Conservation (phyloP, 1,140 invertebrate genomes). For the Augochlora pura region DNA sequence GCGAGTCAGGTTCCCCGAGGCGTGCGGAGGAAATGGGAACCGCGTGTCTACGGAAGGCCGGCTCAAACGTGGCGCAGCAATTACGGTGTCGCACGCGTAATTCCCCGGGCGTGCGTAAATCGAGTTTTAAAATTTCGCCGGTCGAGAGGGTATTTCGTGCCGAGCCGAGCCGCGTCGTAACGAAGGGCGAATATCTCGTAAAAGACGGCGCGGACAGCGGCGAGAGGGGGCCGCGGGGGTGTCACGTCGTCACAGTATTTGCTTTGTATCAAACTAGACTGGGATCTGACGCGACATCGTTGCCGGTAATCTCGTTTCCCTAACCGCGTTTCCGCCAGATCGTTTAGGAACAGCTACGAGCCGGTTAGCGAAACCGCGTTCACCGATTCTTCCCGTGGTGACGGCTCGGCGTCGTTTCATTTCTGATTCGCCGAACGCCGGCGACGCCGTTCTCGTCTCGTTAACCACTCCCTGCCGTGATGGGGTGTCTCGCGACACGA, state of each 20-base stretch:
- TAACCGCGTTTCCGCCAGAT: slow-evolving; percentile 25
- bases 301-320: slow-evolving; percentile 26
- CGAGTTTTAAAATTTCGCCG: not conserved
- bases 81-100: not conserved
- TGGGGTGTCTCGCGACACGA: no score
- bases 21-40: no score
- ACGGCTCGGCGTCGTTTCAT: no score
- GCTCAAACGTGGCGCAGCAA: not conserved
- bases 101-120: not conserved
- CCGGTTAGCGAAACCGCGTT: slow-evolving; percentile 4
- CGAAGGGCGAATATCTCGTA: slow-evolving; percentile 4
- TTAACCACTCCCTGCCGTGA: no score
- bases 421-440: no score
- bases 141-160: not conserved
- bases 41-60: no score
- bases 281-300: not conserved
- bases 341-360: slow-evolving; percentile 12
- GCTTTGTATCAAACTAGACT: slow-evolving; percentile 4
- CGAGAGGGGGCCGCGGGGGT: no score
- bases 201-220: not conserved
- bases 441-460: not conserved
- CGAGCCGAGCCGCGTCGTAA: slow-evolving; percentile 7
- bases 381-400: not conserved
- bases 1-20: no score
- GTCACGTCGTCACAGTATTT: not conserved